phyloP scores from a whole-genome alignment of 2,797 vertebrate genomes.

The Bufotes viridis region DNA sequence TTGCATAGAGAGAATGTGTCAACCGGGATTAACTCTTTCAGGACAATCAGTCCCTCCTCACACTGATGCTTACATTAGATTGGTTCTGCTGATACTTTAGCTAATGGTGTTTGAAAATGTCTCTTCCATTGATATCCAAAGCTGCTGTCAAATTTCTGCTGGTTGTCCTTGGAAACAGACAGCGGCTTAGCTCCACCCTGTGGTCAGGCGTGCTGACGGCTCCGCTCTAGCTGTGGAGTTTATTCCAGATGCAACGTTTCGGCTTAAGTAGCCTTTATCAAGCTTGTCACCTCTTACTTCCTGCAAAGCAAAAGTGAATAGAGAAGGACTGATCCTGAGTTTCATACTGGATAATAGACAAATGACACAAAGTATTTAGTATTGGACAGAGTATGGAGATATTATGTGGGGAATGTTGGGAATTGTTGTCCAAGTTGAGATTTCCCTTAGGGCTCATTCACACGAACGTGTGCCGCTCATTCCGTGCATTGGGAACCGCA shows the following conservation, averaged over 20 bases:
- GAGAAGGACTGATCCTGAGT: background rate
- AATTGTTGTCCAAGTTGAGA: background rate
- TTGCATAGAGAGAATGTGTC: conserved; percentile 8
- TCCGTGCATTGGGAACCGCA: no score
- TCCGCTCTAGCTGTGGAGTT: no score
- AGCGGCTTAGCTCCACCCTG: background rate
- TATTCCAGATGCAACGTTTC: no score
- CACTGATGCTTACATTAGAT: no score
- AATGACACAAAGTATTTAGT: background rate
- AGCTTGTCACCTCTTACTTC: background rate
- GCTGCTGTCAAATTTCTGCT: background rate
- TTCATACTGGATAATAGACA: background rate
- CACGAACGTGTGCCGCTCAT: no score
- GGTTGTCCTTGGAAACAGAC: background rate
- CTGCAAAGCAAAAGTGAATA: background rate
- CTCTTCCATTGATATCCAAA: background rate
- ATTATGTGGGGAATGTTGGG: background rate
- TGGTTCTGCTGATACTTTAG: no score
- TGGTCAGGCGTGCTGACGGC: no score
- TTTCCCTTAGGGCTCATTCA: background rate
- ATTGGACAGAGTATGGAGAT: background rate
- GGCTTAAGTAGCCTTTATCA: no score
- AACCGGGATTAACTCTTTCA: background rate
- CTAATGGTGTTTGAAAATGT: background rate
- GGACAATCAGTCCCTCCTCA: background rate